Base-by-base conservation (phyloP, 23 tunicate species). In the Styela plicata region DNA sequence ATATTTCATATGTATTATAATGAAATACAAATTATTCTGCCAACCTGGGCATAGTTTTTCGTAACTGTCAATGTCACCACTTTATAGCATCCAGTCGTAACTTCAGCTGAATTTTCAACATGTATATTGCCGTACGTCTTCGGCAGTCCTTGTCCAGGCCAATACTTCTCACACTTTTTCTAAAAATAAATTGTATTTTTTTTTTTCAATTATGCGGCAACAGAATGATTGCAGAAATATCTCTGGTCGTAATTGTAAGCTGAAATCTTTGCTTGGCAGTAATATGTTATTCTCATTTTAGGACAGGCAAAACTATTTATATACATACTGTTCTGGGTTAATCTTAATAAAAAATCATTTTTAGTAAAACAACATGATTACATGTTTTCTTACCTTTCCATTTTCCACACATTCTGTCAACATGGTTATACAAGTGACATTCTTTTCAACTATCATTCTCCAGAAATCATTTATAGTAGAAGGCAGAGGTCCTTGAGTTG, bases 371-470 rank as follows among this genome's bases (percentile, higher is more conserved):
- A 13, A 44, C 57, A 44, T 13, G 57, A 5, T 44, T 44, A 44
- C 57, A 5, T 44, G 57, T 44, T 44, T 44, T 44, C 10, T 44
- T 44, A 44, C 57, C 57, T 44, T 44, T 7, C 57, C 57, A 44
- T 44, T 44, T 44, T 44, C 57, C 57, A 44, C 57, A 44, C 71
- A 25, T 66, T 66, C 17, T 17, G 31, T 66, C 17, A 25, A 25
- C 71, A 66, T 66, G 71, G 17, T 17, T 5, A 66, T 66, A 17
- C 30, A 25, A 7, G 30, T 5, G 10, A 66, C 71, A 5, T 28
- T 28, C 71, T 66, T 10, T 17, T 66, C 71, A 26, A 66, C 71
- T 5, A 66, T 66, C 71, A 66, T 66, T 66, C 71, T 66, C 71
- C 71, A 66, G 17, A 66, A 66, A 66, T 66, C 71, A 28, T 26